These are phyloP conservation scores for Pelodiscus sinensis DNA, from an alignment of 2,113 vertebrate species.

Conservation along the genomic window DNA sequence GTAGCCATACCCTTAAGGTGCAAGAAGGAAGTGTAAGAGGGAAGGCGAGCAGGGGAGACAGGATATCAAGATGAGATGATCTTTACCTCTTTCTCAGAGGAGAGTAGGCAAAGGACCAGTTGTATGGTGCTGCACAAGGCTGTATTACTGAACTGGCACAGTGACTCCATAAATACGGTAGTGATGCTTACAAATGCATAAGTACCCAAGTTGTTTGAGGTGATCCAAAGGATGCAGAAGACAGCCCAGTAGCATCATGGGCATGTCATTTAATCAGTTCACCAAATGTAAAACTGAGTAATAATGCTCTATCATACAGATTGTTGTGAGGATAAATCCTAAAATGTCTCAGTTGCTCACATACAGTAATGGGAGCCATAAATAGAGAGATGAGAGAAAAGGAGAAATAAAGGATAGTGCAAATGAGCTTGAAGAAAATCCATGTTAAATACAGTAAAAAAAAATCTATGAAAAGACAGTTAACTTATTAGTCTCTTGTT, in stretches of 20 bases:
- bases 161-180: neutral
- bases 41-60: neutral
- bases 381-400: neutral
- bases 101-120: neutral
- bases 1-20: too few relatives aligned
- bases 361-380: neutral
- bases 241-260: neutral
- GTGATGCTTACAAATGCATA: neutral
- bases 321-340: neutral
- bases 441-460: neutral
- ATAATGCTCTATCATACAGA: neutral
- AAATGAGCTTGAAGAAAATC: neutral
- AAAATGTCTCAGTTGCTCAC: neutral
- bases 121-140: neutral
- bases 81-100: neutral
- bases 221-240: neutral
- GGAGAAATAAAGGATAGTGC: neutral
- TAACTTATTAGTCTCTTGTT: too few relatives aligned
- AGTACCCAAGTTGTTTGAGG: neutral
- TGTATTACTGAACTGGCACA: neutral
- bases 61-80: neutral
- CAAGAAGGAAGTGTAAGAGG: neutral
- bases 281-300: fast-evolving
- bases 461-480: neutral
- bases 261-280: neutral